Percentiles rank a stretch among this genome's conserved stretches.
Conservation (phyloP, 2,888 invertebrate genomes). For the Eilema caniola region DNA sequence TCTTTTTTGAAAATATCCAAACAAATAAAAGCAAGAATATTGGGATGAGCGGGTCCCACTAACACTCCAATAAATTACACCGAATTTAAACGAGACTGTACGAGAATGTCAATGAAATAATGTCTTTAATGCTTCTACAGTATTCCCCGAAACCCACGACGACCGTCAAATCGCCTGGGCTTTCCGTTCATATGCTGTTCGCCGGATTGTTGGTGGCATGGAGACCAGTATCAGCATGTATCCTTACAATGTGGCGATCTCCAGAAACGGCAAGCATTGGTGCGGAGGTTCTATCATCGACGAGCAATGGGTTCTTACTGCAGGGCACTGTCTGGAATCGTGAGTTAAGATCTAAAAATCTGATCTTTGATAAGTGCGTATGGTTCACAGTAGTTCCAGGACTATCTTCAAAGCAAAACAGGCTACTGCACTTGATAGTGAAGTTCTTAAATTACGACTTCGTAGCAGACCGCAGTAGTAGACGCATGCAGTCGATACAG, state of each 20-base stretch:
- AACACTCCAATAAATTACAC: too few relatives aligned
- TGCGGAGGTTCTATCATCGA: conserved; percentile 82
- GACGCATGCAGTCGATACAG: too few relatives aligned
- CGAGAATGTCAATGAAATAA: background rate
- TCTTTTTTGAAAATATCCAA: too few relatives aligned
- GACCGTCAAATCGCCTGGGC: conserved; percentile 73
- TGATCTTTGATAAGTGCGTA: too few relatives aligned
- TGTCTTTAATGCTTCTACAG: conserved; percentile 35
- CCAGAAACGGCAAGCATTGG: conserved; percentile 77
- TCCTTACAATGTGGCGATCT: conserved; percentile 80
- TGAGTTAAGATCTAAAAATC: conserved; percentile 53
- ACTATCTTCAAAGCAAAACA: too few relatives aligned
- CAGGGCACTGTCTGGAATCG: conserved; percentile 81
- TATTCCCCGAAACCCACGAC: conserved; percentile 54
- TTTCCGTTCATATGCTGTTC: conserved; percentile 75
- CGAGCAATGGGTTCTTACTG: conserved; percentile 82
- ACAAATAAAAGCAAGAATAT: too few relatives aligned
- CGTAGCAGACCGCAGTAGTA: too few relatives aligned
- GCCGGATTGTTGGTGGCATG: conserved; percentile 81
- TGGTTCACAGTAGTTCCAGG: too few relatives aligned
- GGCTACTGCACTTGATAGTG: too few relatives aligned
- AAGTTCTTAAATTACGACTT: too few relatives aligned
- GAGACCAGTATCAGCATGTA: conserved; percentile 80
- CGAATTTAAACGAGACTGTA: too few relatives aligned
- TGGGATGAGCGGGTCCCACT: too few relatives aligned